phyloP scores from a whole-genome alignment of 2,888 invertebrate genomes.

The Theodoxus fluviatilis region DNA sequence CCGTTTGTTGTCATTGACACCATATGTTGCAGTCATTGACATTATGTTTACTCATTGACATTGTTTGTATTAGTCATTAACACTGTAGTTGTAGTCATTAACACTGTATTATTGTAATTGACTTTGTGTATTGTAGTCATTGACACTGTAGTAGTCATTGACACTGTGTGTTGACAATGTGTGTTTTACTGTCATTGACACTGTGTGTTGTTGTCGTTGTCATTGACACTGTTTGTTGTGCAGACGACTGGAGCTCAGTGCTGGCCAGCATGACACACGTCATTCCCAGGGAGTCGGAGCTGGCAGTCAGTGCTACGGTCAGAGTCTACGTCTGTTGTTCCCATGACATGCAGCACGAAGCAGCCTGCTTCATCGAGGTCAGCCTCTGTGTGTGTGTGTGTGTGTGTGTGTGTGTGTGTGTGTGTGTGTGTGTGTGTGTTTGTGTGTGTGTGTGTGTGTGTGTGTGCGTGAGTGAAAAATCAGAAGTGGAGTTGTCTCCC shows the following conservation, averaged over 20 bases:
- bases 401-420: constrained; percentile 19
- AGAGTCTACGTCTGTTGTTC: constrained; percentile 51
- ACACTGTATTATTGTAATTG: too few relatives aligned
- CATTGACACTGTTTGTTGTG: constrained; percentile 30
- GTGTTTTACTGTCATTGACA: too few relatives aligned
- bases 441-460: not conserved
- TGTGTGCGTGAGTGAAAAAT: not conserved
- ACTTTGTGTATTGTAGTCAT: too few relatives aligned
- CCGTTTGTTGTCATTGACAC: too few relatives aligned
- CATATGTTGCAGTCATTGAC: too few relatives aligned
- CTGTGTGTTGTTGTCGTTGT: too few relatives aligned
- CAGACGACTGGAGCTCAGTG: constrained; percentile 62
- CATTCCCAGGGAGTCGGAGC: constrained; percentile 49
- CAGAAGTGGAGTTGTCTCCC: not conserved
- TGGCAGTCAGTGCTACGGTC: constrained; percentile 48
- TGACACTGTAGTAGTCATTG: too few relatives aligned
- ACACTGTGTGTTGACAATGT: too few relatives aligned
- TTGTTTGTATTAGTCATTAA: too few relatives aligned
- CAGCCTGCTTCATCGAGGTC: constrained; percentile 21
- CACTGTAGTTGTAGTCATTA: too few relatives aligned
- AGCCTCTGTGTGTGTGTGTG: not conserved
- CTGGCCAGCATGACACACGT: constrained; percentile 53
- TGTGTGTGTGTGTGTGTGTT: not conserved
- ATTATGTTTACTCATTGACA: too few relatives aligned
- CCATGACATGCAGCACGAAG: constrained; percentile 26